A percentile compares a stretch with the other conserved stretches of the same genome.
Conservation (phyloP, 2,113 vertebrate species). For the Maylandia zebra region DNA sequence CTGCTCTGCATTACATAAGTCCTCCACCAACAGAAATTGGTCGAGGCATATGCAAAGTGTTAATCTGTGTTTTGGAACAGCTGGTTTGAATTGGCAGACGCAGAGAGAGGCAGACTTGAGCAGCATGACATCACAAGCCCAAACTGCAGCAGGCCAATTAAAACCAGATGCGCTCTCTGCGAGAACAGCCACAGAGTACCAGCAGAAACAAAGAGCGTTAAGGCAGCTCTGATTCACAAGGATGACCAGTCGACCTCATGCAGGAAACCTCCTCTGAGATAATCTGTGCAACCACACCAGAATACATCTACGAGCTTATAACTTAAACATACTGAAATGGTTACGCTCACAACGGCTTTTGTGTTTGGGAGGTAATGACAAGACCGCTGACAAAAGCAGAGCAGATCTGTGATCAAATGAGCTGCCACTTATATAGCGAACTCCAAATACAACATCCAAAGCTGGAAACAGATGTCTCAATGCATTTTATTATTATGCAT, state of each 20-base stretch:
- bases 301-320: not conserved
- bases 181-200: not conserved
- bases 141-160: conserved; percentile 25
- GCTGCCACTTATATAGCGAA: not conserved
- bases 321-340: not conserved
- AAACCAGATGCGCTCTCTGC: conserved; percentile 11
- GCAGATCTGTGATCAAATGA: not conserved
- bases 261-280: not conserved
- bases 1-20: not conserved
- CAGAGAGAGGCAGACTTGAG: not conserved
- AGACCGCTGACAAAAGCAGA: not conserved
- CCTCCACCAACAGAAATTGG: not conserved
- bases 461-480: not conserved
- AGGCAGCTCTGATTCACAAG: conserved; percentile 2
- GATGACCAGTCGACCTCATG: not conserved
- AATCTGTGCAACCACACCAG: not conserved
- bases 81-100: conserved; percentile 19
- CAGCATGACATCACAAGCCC: conserved; percentile 34
- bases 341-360: not conserved
- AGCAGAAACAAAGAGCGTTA: conserved; percentile 1
- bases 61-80: conserved; percentile 21
- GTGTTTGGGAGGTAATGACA: not conserved
- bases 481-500: not conserved
- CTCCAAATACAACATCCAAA: not conserved
- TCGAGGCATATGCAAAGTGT: not conserved